Evolutionary conservation across 2,888 invertebrate species (phyloP).

Genomic region (Lamellibrachia columna): DNA sequence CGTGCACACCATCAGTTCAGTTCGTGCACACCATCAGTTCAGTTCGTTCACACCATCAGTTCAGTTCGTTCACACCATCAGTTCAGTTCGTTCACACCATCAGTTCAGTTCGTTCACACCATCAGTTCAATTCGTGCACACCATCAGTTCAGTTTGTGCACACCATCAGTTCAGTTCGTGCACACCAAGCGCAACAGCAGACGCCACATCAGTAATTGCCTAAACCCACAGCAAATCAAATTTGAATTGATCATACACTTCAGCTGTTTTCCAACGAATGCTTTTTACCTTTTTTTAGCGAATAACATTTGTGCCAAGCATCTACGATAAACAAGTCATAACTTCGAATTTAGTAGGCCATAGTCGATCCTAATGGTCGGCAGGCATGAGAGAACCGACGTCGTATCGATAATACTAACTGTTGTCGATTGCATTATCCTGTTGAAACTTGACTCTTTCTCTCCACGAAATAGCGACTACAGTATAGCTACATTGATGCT

Average conservation of each 20-base stretch:
- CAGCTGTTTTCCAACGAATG: background rate
- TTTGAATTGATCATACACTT: constrained; percentile 1
- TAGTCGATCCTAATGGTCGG: background rate
- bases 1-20: too few species aligned
- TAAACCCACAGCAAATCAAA: background rate
- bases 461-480: background rate
- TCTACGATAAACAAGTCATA: background rate
- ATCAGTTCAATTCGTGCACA: too few species aligned
- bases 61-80: too few species aligned
- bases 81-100: background rate
- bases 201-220: background rate
- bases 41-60: too few species aligned
- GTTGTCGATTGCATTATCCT: background rate
- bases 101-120: background rate
- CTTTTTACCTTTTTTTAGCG: background rate
- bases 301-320: background rate
- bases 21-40: too few species aligned
- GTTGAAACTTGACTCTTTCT: background rate
- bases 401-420: background rate
- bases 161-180: background rate
- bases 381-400: background rate
- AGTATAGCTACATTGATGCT: background rate
- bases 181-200: background rate
- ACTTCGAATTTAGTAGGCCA: background rate
- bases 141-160: too few species aligned